phyloP scores from a whole-genome alignment of 2,113 vertebrate genomes.

The Bos indicus region DNA sequence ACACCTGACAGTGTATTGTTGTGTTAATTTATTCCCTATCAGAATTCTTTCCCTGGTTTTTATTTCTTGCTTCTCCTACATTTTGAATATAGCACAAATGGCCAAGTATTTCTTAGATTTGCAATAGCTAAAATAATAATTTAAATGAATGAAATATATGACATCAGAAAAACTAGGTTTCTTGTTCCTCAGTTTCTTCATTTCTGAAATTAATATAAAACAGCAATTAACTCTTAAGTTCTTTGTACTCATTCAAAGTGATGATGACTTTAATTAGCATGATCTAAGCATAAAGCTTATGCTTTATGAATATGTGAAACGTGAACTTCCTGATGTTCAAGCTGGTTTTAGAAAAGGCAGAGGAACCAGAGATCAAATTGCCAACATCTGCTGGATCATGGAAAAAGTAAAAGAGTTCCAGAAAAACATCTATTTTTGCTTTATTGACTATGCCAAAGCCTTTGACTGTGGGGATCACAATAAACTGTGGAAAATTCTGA shows the following conservation, averaged over 20 bases:
- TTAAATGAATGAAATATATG: not conserved
- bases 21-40: not conserved
- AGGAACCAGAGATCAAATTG: too few relatives aligned
- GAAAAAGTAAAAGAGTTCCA: too few relatives aligned
- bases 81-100: not conserved
- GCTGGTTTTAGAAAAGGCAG: too few relatives aligned
- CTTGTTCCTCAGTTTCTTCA: not conserved
- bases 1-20: not conserved
- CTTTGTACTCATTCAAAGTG: not conserved
- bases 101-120: not conserved
- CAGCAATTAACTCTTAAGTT: not conserved
- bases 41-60: not conserved
- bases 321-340: too few relatives aligned
- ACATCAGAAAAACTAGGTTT: not conserved
- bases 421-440: too few relatives aligned
- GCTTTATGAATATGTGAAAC: too few relatives aligned
- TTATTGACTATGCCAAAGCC: too few relatives aligned
- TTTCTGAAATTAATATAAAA: not conserved
- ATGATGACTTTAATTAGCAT: not conserved
- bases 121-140: not conserved
- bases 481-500: too few relatives aligned
- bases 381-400: too few relatives aligned
- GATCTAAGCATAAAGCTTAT: not conserved
- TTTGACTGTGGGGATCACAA: too few relatives aligned
- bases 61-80: not conserved